These are phyloP conservation scores for Tribolium madens DNA, from an alignment of 1,140 invertebrate species.

Conservation along the genomic window DNA sequence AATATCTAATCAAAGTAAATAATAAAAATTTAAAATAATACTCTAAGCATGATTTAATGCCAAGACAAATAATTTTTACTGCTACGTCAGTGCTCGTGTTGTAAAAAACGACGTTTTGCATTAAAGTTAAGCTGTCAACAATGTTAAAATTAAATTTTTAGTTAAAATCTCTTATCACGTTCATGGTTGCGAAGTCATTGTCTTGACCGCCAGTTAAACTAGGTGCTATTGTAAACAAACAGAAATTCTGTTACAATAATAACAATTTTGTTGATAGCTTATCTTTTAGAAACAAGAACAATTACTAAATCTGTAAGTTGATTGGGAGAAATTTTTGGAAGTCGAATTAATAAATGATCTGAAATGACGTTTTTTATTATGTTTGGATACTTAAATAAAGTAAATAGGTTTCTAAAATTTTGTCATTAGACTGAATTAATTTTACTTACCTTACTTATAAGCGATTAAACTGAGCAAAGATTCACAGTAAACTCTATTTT, in stretches of 20 bases:
- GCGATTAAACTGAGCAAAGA: too few species aligned
- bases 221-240: not conserved
- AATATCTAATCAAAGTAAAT: slow-evolving; percentile 29
- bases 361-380: too few species aligned
- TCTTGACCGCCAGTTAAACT: not conserved
- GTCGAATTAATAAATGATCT: too few species aligned
- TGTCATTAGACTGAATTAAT: too few species aligned
- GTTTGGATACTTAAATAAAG: too few species aligned
- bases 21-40: slow-evolving; percentile 22
- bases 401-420: too few species aligned
- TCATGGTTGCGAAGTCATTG: not conserved
- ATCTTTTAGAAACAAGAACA: not conserved
- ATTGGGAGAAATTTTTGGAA: too few species aligned
- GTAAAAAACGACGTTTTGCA: not conserved
- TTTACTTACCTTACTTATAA: too few species aligned
- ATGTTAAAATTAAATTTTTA: not conserved
- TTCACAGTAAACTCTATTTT: too few species aligned
- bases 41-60: not conserved
- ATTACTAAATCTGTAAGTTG: not conserved
- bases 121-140: not conserved
- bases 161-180: not conserved
- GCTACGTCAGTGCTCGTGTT: not conserved
- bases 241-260: not conserved
- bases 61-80: not conserved
- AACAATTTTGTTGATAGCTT: not conserved